A percentile compares a stretch with the other conserved stretches of the same genome.
Conservation (phyloP, 2,888 invertebrate genomes). For the Allygus modestus region DNA sequence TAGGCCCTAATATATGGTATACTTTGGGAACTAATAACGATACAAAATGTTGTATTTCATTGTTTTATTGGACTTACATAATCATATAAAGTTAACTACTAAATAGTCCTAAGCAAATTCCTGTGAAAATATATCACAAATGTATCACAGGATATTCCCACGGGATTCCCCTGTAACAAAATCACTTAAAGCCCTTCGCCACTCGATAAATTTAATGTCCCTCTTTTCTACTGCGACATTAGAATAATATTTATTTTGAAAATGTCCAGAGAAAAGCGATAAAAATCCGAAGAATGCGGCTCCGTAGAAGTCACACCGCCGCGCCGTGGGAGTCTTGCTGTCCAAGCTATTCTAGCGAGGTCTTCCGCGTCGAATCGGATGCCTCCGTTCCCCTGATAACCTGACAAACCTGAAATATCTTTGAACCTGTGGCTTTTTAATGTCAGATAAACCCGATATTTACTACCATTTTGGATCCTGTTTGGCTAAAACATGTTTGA, state of each 20-base stretch:
- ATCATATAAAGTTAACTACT: too few species aligned
- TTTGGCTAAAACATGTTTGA: neutral
- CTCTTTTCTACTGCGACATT: slow-evolving; percentile 9
- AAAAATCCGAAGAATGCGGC: slow-evolving; percentile 25
- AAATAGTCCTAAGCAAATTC: too few species aligned
- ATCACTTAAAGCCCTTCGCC: neutral
- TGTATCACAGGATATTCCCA: too few species aligned
- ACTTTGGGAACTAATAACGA: too few species aligned
- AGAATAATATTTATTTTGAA: slow-evolving; percentile 3
- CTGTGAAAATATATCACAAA: too few species aligned
- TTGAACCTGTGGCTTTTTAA: neutral
- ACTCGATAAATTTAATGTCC: neutral
- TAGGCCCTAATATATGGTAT: too few species aligned
- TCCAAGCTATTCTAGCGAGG: neutral
- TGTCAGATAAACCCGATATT: neutral
- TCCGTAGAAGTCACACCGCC: neutral
- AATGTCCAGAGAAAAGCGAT: neutral
- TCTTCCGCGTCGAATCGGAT: neutral
- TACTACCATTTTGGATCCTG: neutral
- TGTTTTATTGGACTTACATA: too few species aligned
- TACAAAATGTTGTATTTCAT: too few species aligned
- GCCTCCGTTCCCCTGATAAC: neutral
- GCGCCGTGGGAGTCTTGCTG: neutral
- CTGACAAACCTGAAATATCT: neutral
- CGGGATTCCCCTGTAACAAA: neutral